These are phyloP conservation scores for Muraenolepis orangiensis DNA, from an alignment of 2,797 vertebrate species.

Conservation along the genomic window DNA sequence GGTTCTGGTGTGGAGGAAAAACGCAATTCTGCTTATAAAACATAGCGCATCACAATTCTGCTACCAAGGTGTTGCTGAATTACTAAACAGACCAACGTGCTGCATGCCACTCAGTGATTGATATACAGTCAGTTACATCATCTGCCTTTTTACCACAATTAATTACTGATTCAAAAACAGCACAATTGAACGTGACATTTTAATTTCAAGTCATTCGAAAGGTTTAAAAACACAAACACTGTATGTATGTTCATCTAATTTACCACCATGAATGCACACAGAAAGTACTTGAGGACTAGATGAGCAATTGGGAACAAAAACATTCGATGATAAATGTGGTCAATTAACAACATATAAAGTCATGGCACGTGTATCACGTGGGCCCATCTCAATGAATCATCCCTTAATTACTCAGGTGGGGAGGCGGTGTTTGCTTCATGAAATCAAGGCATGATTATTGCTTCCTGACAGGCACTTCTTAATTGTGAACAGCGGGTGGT, in stretches of 20 bases:
- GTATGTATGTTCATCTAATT: not conserved
- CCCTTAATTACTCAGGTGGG: not conserved
- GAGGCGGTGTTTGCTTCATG: not conserved
- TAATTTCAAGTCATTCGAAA: conserved; percentile 17
- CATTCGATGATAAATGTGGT: not conserved
- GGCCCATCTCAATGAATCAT: not conserved
- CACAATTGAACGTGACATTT: not conserved
- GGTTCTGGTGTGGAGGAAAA: conserved; percentile 16
- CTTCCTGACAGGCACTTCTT: not conserved
- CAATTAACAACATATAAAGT: not conserved
- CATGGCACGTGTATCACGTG: not conserved
- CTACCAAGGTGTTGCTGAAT: conserved; percentile 47
- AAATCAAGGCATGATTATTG: not conserved
- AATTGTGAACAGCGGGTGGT: not conserved
- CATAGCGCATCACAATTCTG: conserved; percentile 19
- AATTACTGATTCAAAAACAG: not conserved
- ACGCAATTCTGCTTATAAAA: conserved; percentile 49
- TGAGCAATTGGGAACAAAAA: not conserved
- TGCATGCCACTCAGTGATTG: conserved; percentile 44
- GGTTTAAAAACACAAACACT: not conserved
- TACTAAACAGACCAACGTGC: conserved; percentile 53
- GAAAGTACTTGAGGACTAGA: not conserved
- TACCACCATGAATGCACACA: not conserved
- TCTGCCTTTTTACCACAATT: not conserved
- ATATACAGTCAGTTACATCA: conserved; percentile 30